phyloP scores from a whole-genome alignment of 2,113 vertebrate genomes.

The Polypterus bichir region DNA sequence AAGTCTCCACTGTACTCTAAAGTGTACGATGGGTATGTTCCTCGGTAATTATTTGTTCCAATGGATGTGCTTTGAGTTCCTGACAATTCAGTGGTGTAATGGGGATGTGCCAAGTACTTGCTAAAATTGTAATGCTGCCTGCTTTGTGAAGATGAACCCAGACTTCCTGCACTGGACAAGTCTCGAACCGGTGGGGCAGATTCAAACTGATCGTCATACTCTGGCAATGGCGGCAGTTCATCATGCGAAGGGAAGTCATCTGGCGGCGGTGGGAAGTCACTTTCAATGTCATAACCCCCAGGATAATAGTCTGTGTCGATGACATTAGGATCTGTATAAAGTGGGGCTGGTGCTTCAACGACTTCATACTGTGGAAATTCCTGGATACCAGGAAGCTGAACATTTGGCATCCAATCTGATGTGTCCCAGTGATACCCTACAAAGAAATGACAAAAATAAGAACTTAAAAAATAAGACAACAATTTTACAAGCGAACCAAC shows the following conservation, averaged over 20 bases:
- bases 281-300: slow-evolving; percentile 93
- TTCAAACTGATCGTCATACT: slow-evolving; percentile 72
- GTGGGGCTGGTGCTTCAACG: slow-evolving; percentile 69
- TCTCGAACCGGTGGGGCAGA: slow-evolving; percentile 64
- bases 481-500: slow-evolving; percentile 2
- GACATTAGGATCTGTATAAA: slow-evolving; percentile 75
- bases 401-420: slow-evolving; percentile 96
- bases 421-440: slow-evolving; percentile 98
- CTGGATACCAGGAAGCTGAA: slow-evolving; percentile 93
- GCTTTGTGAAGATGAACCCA: slow-evolving; percentile 49
- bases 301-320: slow-evolving; percentile 96
- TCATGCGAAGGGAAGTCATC: slow-evolving; percentile 79
- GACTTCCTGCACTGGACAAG: slow-evolving; percentile 47
- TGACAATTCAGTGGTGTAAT: slow-evolving; percentile 59
- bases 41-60: slow-evolving; percentile 50
- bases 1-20: slow-evolving; percentile 65
- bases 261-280: slow-evolving; percentile 87
- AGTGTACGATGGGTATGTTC: slow-evolving; percentile 48
- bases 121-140: slow-evolving; percentile 77
- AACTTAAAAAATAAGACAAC: background rate
- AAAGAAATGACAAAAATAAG: slow-evolving; percentile 1
- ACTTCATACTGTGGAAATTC: slow-evolving; percentile 92
- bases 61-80: slow-evolving; percentile 46
- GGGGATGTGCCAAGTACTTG: slow-evolving; percentile 80
- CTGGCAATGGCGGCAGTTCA: slow-evolving; percentile 76